A percentile compares a stretch with the other conserved stretches of the same genome.
phyloP scores from a whole-genome alignment of 2,113 vertebrate species.

The Circaetus cinerascens region DNA sequence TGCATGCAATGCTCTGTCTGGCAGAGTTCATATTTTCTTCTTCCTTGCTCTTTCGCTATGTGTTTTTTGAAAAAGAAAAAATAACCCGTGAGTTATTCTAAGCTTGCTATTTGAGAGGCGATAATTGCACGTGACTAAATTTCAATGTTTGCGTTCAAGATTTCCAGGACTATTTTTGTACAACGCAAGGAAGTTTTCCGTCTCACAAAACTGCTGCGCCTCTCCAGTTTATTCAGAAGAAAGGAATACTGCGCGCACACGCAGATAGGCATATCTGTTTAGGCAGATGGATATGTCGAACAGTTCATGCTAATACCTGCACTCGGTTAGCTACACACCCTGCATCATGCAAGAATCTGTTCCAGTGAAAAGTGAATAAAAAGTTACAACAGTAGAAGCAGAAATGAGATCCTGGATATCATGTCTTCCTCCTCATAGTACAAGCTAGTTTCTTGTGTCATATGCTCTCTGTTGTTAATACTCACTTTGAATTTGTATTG shows the following conservation, averaged over 20 bases:
- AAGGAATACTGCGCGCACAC: background rate
- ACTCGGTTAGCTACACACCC: background rate
- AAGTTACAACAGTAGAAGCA: background rate
- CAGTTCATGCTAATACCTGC: background rate
- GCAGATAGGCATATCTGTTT: fast-evolving
- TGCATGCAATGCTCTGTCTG: background rate
- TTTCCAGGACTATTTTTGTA: background rate
- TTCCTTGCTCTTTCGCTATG: background rate
- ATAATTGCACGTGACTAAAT: background rate
- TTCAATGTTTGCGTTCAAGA: background rate
- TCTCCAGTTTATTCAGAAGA: background rate
- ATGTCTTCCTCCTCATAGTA: background rate
- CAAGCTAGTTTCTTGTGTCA: background rate
- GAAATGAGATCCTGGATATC: background rate
- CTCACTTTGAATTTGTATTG: background rate
- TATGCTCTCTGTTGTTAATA: background rate
- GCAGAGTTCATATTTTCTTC: background rate
- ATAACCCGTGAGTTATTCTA: background rate
- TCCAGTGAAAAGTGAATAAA: background rate
- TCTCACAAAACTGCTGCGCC: background rate
- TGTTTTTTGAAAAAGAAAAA: background rate
- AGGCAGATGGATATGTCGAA: background rate
- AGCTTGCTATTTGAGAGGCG: background rate
- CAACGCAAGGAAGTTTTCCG: fast-evolving
- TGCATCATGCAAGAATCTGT: background rate